phyloP scores from a whole-genome alignment of 2,113 vertebrate species.

The Burhinus oedicnemus region DNA sequence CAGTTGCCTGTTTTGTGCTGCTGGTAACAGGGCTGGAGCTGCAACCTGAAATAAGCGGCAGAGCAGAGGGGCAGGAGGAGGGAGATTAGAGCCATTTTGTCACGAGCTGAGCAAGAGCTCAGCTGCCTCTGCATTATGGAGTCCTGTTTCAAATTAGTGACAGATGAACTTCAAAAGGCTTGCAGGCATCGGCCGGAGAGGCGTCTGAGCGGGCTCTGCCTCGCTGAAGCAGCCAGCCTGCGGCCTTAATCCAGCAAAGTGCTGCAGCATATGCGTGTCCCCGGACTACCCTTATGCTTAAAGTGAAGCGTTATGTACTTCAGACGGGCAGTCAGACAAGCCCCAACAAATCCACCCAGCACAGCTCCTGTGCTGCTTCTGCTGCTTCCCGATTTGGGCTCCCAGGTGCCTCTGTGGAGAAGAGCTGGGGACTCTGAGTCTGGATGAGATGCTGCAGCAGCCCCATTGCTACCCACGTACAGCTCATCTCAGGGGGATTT shows the following conservation, averaged over 20 bases:
- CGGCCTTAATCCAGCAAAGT: neutral
- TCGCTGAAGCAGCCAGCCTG: neutral
- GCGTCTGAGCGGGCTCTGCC: neutral
- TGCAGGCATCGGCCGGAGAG: fast-evolving
- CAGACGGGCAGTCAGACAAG: neutral
- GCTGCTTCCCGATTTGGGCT: neutral
- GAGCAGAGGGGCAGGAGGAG: neutral
- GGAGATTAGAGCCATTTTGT: neutral
- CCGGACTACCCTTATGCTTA: neutral
- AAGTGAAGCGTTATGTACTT: neutral
- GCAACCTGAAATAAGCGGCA: fast-evolving
- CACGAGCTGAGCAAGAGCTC: neutral
- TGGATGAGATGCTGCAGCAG: neutral
- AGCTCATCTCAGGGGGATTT: fast-evolving
- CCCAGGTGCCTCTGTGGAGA: fast-evolving
- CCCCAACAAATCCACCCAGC: neutral
- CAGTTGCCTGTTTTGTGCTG: neutral
- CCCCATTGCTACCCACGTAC: too few relatives aligned
- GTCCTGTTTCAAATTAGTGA: neutral
- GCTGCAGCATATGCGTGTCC: neutral
- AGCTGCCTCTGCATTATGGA: neutral
- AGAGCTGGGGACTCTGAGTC: neutral
- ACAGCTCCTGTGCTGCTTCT: neutral
- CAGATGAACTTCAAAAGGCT: neutral
- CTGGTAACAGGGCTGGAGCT: neutral